phyloP scores from a whole-genome alignment of 2,797 vertebrate species.

The Epinephelus coioides region DNA sequence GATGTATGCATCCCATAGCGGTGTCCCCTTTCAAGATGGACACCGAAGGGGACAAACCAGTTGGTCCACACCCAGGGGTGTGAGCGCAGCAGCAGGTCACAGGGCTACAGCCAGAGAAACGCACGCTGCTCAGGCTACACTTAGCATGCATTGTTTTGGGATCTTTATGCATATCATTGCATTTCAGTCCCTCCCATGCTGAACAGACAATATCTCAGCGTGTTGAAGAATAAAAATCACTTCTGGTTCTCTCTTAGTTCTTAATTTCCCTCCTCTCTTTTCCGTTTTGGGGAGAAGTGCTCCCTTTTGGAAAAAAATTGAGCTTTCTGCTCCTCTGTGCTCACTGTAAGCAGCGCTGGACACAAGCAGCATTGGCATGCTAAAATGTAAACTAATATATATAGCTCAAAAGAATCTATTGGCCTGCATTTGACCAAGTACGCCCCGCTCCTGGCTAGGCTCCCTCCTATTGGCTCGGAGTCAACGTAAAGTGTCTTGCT shows the following conservation, averaged over 20 bases:
- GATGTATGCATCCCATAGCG: slow-evolving; percentile 81
- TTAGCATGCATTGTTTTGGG: neutral
- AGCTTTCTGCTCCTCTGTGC: neutral
- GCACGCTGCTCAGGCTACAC: slow-evolving; percentile 10
- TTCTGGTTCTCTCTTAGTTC: neutral
- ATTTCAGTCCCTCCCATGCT: neutral
- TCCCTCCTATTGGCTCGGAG: slow-evolving; percentile 68
- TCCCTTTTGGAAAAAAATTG: neutral
- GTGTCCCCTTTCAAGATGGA: slow-evolving; percentile 82
- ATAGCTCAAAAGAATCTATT: slow-evolving; percentile 52
- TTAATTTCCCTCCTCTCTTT: neutral
- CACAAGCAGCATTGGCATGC: slow-evolving; percentile 21
- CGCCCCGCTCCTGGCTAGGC: slow-evolving; percentile 44
- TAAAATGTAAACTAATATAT: slow-evolving; percentile 52
- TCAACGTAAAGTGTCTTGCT: slow-evolving; percentile 75
- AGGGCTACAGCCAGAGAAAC: slow-evolving; percentile 29
- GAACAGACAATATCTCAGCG: neutral
- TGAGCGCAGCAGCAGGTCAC: slow-evolving; percentile 43
- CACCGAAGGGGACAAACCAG: slow-evolving; percentile 70
- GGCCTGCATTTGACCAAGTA: slow-evolving; percentile 52
- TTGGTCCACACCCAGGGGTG: slow-evolving; percentile 66
- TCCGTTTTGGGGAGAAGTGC: neutral
- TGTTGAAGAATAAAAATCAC: neutral
- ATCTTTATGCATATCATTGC: neutral
- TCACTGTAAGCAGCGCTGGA: slow-evolving; percentile 2